phyloP scores from a whole-genome alignment of 2,113 vertebrate species.

The Bucco capensis region DNA sequence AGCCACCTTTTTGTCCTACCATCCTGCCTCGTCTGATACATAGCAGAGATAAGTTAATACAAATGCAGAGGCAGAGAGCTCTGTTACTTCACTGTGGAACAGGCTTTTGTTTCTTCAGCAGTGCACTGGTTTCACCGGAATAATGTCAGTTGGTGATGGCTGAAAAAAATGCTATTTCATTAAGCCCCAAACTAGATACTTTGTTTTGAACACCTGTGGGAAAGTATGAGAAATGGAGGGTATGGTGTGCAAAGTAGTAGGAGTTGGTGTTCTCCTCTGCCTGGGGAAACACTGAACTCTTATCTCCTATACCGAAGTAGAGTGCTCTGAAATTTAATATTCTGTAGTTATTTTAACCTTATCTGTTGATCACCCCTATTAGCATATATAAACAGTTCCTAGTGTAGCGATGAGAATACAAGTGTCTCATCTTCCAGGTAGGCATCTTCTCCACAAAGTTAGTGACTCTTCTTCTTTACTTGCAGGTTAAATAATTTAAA shows the following conservation, averaged over 20 bases:
- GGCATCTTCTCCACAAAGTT: background rate
- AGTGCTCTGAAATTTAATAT: background rate
- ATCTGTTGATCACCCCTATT: background rate
- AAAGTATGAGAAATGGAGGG: background rate
- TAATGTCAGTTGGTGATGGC: background rate
- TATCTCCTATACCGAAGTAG: background rate
- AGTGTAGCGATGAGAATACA: background rate
- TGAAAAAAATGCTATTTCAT: background rate
- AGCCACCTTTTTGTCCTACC: background rate
- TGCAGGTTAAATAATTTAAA: background rate
- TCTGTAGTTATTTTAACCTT: background rate
- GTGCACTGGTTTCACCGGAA: background rate
- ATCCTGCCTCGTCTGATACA: rapidly evolving
- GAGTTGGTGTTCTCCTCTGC: constrained; percentile 5
- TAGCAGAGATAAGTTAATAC: background rate
- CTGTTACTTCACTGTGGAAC: background rate
- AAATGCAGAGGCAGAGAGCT: background rate
- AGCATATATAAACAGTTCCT: background rate
- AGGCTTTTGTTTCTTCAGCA: background rate
- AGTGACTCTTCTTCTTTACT: background rate
- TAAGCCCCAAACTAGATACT: background rate
- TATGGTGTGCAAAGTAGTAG: background rate
- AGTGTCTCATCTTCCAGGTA: background rate
- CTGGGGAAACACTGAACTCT: constrained; percentile 10
- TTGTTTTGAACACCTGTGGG: constrained; percentile 19